Conservation (phyloP, 1,140 invertebrate species). For the Solenopsis invicta region DNA sequence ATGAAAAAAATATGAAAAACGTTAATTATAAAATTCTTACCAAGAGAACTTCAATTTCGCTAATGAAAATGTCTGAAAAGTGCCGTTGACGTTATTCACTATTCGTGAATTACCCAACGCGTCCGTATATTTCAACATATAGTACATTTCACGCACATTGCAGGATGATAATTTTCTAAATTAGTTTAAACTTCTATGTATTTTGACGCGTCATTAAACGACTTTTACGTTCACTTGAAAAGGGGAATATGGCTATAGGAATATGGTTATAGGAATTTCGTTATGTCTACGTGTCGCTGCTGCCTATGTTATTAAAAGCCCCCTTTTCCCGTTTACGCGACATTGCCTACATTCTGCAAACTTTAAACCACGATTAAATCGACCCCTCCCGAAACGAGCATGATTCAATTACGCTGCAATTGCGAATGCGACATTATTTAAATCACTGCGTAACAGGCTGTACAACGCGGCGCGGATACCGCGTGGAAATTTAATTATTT, state of each 20-base stretch:
- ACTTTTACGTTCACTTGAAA: slow-evolving; percentile 51
- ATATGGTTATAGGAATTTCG: slow-evolving; percentile 40
- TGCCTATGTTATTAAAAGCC: slow-evolving; percentile 44
- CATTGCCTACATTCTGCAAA: slow-evolving; percentile 48
- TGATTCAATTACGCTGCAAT: slow-evolving; percentile 27
- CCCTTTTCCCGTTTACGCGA: slow-evolving; percentile 7
- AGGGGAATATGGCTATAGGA: slow-evolving; percentile 41
- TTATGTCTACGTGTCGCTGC: slow-evolving; percentile 39
- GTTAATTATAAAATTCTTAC: not conserved
- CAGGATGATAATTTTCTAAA: slow-evolving; percentile 44
- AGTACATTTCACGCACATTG: not conserved
- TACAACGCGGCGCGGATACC: not conserved
- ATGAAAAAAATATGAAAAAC: not conserved
- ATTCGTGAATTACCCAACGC: not conserved
- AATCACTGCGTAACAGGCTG: slow-evolving; percentile 11
- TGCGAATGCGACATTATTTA: slow-evolving; percentile 1
- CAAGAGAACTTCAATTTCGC: not conserved
- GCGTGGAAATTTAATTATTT: not conserved
- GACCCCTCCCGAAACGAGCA: not conserved
- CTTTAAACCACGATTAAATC: slow-evolving; percentile 34
- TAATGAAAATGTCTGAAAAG: not conserved
- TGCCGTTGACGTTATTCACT: not conserved
- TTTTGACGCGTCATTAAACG: slow-evolving; percentile 29
- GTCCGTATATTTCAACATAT: not conserved
- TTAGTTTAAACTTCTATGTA: slow-evolving; percentile 41